Evolutionary conservation across 1,140 invertebrate genomes (phyloP), one percentile per base, ranked within the genome.

Genomic region (Macrocentrus cingulum): DNA sequence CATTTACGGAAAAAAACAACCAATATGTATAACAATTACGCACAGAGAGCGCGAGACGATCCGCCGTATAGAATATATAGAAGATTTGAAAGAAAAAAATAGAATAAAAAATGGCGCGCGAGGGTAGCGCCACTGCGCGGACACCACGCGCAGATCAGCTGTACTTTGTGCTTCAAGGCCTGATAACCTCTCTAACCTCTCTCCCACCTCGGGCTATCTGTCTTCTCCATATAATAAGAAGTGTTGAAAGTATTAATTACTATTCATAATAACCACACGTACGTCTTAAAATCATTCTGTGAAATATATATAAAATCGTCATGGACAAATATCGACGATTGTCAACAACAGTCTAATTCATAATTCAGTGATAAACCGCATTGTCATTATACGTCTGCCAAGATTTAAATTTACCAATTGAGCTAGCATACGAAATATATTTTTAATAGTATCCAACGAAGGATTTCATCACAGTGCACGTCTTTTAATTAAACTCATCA

Each of bases 151-250:
- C 62, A 49, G 20, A 67, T 74, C 68, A 71, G 66, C 67, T 71
- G 75, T 71, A 76, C 74, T 75, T 75, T 75, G 70, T 61, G 66
- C 74, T 51, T 62, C 67, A 71, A 69, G 67, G 20, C 52, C 34
- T 54, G 75, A 77, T 77, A 79, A 79, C 75, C 75, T 74, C 52
- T 22, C 48, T 29, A 19, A 56, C 44, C 23, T 42, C 56, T 48
- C 39, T 61, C 42, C 44, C 58, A 53, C 50, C 19, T 34, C 46
- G 15, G 8, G 7, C 13, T 44, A 16, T 18, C 23, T n/a, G 22
- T 2, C 37, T 23, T 18, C 13, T 42, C 11, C 45, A 60, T 60
- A 60, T 56, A 56, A 50, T 16, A 42, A 23, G 22, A 54, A 48
- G 9, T 39, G 49, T 41, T 19, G 16, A 16, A 39, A 37, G 32